A percentile compares a stretch with the other conserved stretches of the same genome.
Evolutionary conservation across 92 coral and sea anemone species (phyloP).

Genomic region (Pocillopora grandis): DNA sequence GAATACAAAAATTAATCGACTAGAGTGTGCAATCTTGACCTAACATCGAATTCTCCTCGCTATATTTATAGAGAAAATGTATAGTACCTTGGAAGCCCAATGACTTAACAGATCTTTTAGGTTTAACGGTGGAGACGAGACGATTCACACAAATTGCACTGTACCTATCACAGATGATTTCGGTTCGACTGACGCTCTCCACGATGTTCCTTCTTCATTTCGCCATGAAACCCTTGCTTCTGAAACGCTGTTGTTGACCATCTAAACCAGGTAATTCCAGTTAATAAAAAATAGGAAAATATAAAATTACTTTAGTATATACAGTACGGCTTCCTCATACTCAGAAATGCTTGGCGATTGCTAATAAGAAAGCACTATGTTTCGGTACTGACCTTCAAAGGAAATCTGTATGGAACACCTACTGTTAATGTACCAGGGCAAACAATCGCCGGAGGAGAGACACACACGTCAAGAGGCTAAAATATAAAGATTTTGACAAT

Average conservation of each 20-base stretch:
- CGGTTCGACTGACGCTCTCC: conserved; percentile 69
- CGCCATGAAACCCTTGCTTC: conserved; percentile 76
- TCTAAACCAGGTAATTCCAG: conserved; percentile 38
- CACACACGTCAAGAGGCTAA: conserved; percentile 81
- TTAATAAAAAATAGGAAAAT: background rate
- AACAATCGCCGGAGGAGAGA: conserved; percentile 74
- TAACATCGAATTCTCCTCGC: too few relatives aligned
- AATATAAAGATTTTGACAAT: background rate
- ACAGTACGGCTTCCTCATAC: too few relatives aligned
- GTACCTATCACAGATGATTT: conserved; percentile 69
- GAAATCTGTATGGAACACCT: conserved; percentile 68
- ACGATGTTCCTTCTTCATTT: conserved; percentile 37
- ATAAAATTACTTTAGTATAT: background rate
- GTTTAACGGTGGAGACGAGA: too few relatives aligned
- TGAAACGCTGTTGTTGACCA: conserved; percentile 83
- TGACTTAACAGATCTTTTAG: too few relatives aligned
- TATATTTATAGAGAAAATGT: too few relatives aligned
- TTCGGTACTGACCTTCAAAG: conserved; percentile 69
- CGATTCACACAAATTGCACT: background rate
- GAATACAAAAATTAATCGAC: too few relatives aligned
- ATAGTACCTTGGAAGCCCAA: too few relatives aligned
- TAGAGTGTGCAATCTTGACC: too few relatives aligned
- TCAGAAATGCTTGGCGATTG: background rate
- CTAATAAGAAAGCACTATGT: background rate
- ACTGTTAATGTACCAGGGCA: conserved; percentile 81